Conservation (phyloP, 1,140 invertebrate genomes). For the Pachyrhynchus sulphureomaculatus region DNA sequence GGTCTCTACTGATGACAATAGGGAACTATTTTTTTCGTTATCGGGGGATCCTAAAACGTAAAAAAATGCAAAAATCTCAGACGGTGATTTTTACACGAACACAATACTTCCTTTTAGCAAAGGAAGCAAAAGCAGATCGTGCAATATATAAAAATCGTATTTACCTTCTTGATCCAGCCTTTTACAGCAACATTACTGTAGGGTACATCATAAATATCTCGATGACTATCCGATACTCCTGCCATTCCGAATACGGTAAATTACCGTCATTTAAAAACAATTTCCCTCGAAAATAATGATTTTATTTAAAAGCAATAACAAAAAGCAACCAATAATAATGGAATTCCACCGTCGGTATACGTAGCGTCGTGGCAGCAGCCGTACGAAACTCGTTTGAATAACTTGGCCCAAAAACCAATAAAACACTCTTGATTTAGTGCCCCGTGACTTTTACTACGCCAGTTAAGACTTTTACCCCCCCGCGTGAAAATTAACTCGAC, state of each 20-base stretch:
- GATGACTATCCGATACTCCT: not conserved
- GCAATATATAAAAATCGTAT: too few relatives aligned
- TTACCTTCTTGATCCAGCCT: too few relatives aligned
- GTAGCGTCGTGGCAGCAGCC: not conserved
- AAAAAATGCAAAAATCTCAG: too few relatives aligned
- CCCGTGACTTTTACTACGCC: slow-evolving; percentile 25
- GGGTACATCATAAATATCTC: too few relatives aligned
- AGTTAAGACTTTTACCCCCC: slow-evolving; percentile 15
- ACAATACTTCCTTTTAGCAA: too few relatives aligned
- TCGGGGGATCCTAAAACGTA: too few relatives aligned
- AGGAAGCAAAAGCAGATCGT: too few relatives aligned
- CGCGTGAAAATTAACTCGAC: slow-evolving; percentile 22
- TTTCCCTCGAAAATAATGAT: slow-evolving; percentile 26
- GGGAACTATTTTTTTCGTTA: too few relatives aligned
- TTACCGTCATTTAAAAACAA: slow-evolving; percentile 10
- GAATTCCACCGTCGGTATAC: too few relatives aligned
- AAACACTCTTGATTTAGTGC: slow-evolving; percentile 31
- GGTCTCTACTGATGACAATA: too few relatives aligned
- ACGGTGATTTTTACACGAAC: too few relatives aligned
- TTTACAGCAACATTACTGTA: too few relatives aligned
- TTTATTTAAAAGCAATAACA: slow-evolving; percentile 30
- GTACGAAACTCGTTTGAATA: slow-evolving; percentile 29
- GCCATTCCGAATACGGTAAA: not conserved
- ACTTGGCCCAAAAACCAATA: slow-evolving; percentile 26
- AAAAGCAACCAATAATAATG: slow-evolving; percentile 19